Base-by-base conservation (phyloP, 2,888 invertebrate species). In the Octodonta nipae region DNA sequence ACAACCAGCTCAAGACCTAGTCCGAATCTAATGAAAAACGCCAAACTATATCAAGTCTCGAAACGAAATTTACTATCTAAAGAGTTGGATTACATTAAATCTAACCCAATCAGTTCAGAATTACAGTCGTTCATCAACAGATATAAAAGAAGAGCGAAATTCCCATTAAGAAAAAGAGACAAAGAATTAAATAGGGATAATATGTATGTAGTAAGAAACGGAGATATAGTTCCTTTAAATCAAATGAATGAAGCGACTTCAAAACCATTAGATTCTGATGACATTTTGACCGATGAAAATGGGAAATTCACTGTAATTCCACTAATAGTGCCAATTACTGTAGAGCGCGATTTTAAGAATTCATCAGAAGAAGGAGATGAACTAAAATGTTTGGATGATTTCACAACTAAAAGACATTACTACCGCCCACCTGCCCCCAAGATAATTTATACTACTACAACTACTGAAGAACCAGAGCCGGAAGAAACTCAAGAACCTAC, bases 271-370 rank as follows among this genome's bases (percentile, higher is more conserved):
- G 41, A 40, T 15, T 26, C 33, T 4, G 33, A 30, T n/a, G 34
- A 34, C 13, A 29, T 40, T 5, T 25, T 32, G 13, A 25, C 32
- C 11, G 28, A 34, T 24, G 24, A 5, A 13, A 12, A 12, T 13
- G 33, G 31, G 1, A 44, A 40, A 25, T 48, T 44, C 30, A 48
- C 50, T 5, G 50, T 48, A 10, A 42, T 48, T 13, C 48, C 50
- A 5, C 35, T 50, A 26, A 40, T 50, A 6, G 36, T 50, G 26
- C 48, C 47, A 11, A 30, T 47, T 17, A 34, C 40, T 12, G 29
- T 39, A 30, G 31, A 35, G 26, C 24, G 32, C 17, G 28, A 24
- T 13, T 22, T 33, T 10, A 40, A 36, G 3, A 7, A 32, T 3
- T 33, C 25, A 28, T 38, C 38, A 12, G 38, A 34, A 24, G 30